A percentile compares a stretch with the other conserved stretches of the same genome.
Evolutionary conservation across 2,113 vertebrate species (phyloP).

Genomic region (Nothoprocta perdicaria): DNA sequence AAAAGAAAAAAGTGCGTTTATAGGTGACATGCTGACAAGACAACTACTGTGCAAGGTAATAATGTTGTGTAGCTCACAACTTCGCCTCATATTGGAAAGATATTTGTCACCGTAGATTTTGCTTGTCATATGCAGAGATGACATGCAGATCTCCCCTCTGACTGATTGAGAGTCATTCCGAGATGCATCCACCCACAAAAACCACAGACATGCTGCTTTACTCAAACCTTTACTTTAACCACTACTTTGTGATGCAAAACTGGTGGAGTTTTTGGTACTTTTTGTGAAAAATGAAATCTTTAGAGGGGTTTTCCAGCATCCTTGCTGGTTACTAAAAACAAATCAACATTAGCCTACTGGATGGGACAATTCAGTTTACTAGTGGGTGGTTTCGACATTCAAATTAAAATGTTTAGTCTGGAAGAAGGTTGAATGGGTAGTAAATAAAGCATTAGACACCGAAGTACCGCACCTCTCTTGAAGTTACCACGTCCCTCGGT

Average conservation of each 20-base stretch:
- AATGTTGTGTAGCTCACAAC: background rate
- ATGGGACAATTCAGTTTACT: slow-evolving; percentile 48
- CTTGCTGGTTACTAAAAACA: slow-evolving; percentile 73
- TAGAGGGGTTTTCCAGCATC: slow-evolving; percentile 81
- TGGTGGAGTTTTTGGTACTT: slow-evolving; percentile 86
- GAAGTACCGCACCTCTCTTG: background rate
- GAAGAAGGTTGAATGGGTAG: slow-evolving; percentile 44
- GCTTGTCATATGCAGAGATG: slow-evolving; percentile 44
- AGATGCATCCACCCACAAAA: slow-evolving; percentile 81
- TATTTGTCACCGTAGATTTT: slow-evolving; percentile 63
- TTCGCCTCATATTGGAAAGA: slow-evolving; percentile 30
- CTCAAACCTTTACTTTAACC: slow-evolving; percentile 80
- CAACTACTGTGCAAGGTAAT: background rate
- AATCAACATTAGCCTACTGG: slow-evolving; percentile 52
- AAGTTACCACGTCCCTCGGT: background rate
- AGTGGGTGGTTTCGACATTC: slow-evolving; percentile 52
- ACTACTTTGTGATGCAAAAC: slow-evolving; percentile 84
- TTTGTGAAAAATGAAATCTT: slow-evolving; percentile 83
- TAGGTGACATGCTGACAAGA: background rate
- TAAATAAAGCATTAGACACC: slow-evolving; percentile 6
- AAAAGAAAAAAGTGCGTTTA: background rate
- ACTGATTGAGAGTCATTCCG: slow-evolving; percentile 65
- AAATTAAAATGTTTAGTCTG: slow-evolving; percentile 62
- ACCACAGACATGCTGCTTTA: slow-evolving; percentile 79
- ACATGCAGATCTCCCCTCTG: slow-evolving; percentile 61